Evolutionary conservation across 2,113 vertebrate species (phyloP), one percentile per base, ranked within the genome.

Genomic region (Propithecus coquereli): DNA sequence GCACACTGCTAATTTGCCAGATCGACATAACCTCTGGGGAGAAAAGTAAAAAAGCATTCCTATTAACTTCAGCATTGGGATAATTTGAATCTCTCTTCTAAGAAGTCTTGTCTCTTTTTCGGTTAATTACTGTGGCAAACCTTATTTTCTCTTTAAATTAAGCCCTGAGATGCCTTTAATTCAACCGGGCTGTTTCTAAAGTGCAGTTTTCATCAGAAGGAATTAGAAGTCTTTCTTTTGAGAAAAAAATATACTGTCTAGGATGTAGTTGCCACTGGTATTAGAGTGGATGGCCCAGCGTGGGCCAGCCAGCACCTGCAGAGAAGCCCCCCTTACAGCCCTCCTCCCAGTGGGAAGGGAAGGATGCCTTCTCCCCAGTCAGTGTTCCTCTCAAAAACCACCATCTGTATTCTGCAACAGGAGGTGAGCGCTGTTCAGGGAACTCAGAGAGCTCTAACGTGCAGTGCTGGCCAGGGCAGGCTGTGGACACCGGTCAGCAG

Each of bases 141-240:
- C 30, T 91, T 91, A 92, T 95, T 93, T 94, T 96, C 82, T 91
- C 52, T 93, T 94, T 84, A 91, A 77, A 61, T 93, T 40, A 88
- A 91, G 54, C 20, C 18, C 32, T 45, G 45, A 87, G 79, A 82
- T 71, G 59, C 23, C 52, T 90, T 80, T 86, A 74, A 83, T 68
- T 54, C 32, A 87, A 32, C 17, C 10, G 40, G 65, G 27, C 43
- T 87, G 40, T 11, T 93, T 54, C 40, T 91, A 17, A 87, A 95
- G 30, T 61, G n/a, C 4, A 4, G 47, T 61, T 73, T 77, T 82
- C 74, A 59, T 11, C 34, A 18, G 18, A 45, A 93, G 52, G 45
- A 79, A 76, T 27, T 65, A 40, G 32, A 25, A 84, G 80, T 59
- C 45, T 81, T 90, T 92, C 50, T 76, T 90, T 45, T 27, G 45